Conservation (phyloP, 2,113 vertebrate species). For the Mellivora capensis region DNA sequence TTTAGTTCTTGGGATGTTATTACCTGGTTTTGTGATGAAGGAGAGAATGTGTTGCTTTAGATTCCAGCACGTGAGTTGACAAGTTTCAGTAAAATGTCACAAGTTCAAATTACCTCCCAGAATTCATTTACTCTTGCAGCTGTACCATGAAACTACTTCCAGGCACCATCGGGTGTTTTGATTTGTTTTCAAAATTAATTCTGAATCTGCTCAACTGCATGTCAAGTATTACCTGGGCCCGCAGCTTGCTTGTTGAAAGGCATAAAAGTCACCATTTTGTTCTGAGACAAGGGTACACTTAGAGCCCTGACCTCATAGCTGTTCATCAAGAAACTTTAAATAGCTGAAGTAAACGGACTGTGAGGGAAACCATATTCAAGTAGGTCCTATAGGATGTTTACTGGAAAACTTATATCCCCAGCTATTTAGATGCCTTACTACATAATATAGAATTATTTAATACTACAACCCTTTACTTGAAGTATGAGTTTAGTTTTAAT, state of each 20-base stretch:
- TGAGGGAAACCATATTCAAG: neutral
- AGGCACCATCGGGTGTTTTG: neutral
- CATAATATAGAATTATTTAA: neutral
- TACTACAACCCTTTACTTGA: neutral
- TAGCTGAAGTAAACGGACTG: neutral
- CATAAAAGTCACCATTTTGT: neutral
- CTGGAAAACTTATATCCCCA: neutral
- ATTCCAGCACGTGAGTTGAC: neutral
- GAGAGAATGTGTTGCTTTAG: neutral
- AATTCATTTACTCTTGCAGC: neutral
- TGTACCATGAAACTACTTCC: neutral
- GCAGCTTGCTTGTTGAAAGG: neutral
- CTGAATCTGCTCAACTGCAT: neutral
- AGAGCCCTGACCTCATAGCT: neutral
- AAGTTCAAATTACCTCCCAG: neutral
- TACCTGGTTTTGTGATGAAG: conserved; percentile 21
- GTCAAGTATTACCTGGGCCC: neutral
- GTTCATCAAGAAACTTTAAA: neutral
- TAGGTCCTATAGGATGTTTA: neutral
- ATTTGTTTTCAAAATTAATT: neutral
- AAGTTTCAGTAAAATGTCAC: neutral
- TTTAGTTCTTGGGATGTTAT: neutral
- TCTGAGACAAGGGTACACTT: neutral
- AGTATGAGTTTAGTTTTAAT: neutral
- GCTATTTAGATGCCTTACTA: neutral